Base-by-base conservation (phyloP, 1,140 invertebrate genomes). In the Hycleus cichorii region DNA sequence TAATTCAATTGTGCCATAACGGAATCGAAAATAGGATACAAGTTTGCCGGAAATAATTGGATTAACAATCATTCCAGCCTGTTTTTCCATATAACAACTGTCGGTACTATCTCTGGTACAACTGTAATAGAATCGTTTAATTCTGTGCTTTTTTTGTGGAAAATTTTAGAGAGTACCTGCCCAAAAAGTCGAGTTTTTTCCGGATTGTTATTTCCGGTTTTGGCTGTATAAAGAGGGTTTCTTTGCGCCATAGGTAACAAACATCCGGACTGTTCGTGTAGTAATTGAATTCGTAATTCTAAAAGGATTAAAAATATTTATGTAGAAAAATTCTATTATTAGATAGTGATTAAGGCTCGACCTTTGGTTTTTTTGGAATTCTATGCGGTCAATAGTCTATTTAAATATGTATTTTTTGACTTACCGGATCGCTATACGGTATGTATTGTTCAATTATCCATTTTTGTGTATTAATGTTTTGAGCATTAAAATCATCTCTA, bases 1-100 rank as follows among this genome's bases (percentile, higher is more conserved):
- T 25, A 86, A 72, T 72, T 85, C 78, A 39, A 86, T 70, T 57
- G 76, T 77, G 4, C 83, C 84, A 56, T 83, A 86, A 50, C 71
- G 71, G 68, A 83, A 83, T 38, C 72, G 70, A 61, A 83, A 79
- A 10, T 77, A 80, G 0, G 86, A 86, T 25, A 49, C 57, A 3
- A 69, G 48, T 58, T 60, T 65, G 7, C 47, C 63, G 1, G 67
- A 68, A 12, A 57, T 58, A 24, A 68, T 52, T 38, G 66, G 67
- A 40, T 61, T 62, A 32, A 65, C 25, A 24, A 60, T 50, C 27
- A 58, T 50, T 10, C 39, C 48, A 44, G 11, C 39, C 3, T 43
- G 46, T 38, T 49, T 39, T 55, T 53, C 27, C 7, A 32, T 11
- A 32, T 45, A 54, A 43, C 66, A 65, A 48, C 59, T 43, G 9